Conservation (phyloP, 2,113 vertebrate genomes). For the Sardina pilchardus region DNA sequence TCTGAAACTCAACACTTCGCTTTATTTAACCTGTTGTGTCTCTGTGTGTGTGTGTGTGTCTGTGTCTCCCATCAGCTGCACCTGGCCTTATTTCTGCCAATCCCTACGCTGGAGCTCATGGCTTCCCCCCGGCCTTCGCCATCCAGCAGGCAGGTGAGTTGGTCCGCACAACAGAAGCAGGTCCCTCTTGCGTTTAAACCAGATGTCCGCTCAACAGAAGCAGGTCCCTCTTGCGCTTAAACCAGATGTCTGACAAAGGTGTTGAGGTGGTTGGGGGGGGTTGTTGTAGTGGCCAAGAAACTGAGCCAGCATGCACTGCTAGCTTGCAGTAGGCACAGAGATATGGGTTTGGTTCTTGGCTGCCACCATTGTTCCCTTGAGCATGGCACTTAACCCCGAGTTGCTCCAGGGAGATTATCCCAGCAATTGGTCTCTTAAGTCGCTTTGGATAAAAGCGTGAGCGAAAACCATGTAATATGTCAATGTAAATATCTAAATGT, state of each 20-base stretch:
- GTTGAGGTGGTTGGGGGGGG: conserved; percentile 2
- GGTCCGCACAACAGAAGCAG: neutral
- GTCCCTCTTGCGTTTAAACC: neutral
- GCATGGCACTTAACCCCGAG: too few relatives aligned
- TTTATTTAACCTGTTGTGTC: neutral
- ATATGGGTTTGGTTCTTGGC: too few relatives aligned
- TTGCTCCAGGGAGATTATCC: too few relatives aligned
- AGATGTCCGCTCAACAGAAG: neutral
- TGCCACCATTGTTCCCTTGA: too few relatives aligned
- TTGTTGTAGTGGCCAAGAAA: neutral
- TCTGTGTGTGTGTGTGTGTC: conserved; percentile 24
- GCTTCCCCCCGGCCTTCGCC: conserved; percentile 89
- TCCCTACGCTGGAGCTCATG: conserved; percentile 87
- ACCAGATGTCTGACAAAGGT: too few relatives aligned
- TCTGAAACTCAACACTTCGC: neutral
- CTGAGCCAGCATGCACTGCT: too few relatives aligned
- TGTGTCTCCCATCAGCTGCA: conserved; percentile 73
- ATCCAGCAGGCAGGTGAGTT: conserved; percentile 86
- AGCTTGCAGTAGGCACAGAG: too few relatives aligned
- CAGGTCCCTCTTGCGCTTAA: neutral
- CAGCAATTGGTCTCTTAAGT: too few relatives aligned
- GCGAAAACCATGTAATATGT: too few relatives aligned
- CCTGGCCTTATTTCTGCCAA: conserved; percentile 92
- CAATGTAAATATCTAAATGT: too few relatives aligned
- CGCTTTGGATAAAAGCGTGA: too few relatives aligned